These are phyloP conservation scores for Aurelia coerulea DNA, from an alignment of 30 jellyfish, hydroid and myxozoan genomes.

Conservation along the genomic window DNA sequence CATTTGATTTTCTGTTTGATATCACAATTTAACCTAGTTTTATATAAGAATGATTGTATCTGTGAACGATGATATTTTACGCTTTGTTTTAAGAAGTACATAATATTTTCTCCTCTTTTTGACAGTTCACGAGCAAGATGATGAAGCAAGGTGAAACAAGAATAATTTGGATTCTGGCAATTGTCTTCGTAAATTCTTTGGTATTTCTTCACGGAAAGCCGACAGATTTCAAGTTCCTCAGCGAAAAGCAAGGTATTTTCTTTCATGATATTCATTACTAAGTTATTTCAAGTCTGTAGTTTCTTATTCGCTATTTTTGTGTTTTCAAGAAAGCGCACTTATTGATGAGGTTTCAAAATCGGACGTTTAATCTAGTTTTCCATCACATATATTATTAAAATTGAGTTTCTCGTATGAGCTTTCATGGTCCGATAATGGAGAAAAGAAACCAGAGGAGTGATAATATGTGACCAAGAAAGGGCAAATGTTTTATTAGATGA, in stretches of 20 bases:
- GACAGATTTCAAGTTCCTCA: conserved; percentile 43
- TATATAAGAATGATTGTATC: too few relatives aligned
- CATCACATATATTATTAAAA: not conserved
- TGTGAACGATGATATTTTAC: too few relatives aligned
- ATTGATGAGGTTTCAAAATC: too few relatives aligned
- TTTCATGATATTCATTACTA: not conserved
- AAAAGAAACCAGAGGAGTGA: too few relatives aligned
- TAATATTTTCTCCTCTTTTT: not conserved
- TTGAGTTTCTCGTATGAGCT: not conserved
- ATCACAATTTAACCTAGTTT: too few relatives aligned
- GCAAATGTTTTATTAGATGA: too few relatives aligned
- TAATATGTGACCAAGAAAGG: too few relatives aligned
- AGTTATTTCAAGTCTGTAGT: too few relatives aligned
- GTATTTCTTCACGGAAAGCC: conserved; percentile 26
- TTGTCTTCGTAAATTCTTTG: conserved; percentile 2
- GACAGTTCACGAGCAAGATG: not conserved
- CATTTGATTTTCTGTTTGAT: not conserved
- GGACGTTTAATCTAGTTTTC: not conserved
- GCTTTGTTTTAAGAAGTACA: too few relatives aligned
- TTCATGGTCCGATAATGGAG: too few relatives aligned
- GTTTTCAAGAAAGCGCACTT: not conserved
- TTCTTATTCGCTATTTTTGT: too few relatives aligned
- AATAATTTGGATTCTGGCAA: not conserved
- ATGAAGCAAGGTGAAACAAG: not conserved
- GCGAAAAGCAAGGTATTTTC: conserved; percentile 53